Conservation (phyloP, 2,797 vertebrate genomes). For the Glossophaga mutica region DNA sequence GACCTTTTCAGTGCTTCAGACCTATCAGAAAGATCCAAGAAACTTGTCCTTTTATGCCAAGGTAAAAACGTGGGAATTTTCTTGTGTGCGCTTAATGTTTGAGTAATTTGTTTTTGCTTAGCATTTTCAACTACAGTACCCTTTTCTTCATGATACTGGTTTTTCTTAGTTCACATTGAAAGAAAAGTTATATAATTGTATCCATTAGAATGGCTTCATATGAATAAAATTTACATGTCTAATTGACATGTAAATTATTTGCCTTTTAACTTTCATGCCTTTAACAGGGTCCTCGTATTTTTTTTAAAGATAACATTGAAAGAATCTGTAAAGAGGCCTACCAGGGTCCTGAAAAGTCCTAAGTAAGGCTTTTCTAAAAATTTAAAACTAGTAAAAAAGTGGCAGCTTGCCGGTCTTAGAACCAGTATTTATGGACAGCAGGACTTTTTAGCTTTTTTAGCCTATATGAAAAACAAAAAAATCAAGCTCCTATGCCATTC, state of each 20-base stretch:
- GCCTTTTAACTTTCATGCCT: neutral
- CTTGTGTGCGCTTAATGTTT: neutral
- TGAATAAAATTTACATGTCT: neutral
- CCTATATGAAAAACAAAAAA: neutral
- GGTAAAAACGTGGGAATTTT: neutral
- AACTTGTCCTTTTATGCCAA: neutral
- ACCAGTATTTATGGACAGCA: neutral
- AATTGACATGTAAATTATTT: neutral
- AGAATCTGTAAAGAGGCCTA: neutral
- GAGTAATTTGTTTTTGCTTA: slow-evolving; percentile 5
- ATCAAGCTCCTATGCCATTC: neutral
- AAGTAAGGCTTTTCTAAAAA: neutral
- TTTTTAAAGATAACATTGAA: neutral
- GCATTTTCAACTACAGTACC: neutral
- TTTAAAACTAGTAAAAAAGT: neutral
- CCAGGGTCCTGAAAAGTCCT: neutral
- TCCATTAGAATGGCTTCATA: neutral
- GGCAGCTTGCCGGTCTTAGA: neutral
- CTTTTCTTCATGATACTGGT: neutral
- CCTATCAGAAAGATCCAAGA: neutral
- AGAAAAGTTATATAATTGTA: neutral
- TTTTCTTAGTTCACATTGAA: slow-evolving; percentile 28
- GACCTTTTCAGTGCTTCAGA: neutral
- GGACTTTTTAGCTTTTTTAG: neutral
- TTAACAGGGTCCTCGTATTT: neutral